Evolutionary conservation across 2,797 vertebrate species (phyloP), one percentile per base, ranked within the genome.

Genomic region (Paratrypauchen microcephalus): DNA sequence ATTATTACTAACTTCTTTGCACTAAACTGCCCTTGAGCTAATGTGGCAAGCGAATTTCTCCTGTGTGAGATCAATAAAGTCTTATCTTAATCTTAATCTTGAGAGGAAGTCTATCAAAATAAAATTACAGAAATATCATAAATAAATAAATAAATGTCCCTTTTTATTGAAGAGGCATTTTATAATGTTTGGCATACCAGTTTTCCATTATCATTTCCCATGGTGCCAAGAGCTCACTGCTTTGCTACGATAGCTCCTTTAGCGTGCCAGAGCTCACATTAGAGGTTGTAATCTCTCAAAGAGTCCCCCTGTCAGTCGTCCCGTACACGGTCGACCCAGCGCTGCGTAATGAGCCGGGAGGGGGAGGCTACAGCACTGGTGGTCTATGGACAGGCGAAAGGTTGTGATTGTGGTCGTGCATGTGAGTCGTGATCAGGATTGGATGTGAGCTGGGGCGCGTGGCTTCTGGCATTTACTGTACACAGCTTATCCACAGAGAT

Each of bases 271-370:
- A 84, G 82, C 87, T 84, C 77, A 83, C 77, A 79, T 89, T 84
- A 23, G 23, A 87, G 85, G 78, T 76, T 83, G 87, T 89, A 87
- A 91, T 90, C 86, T 87, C 74, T 77, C 71, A 83, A 85, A 86
- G 73, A 87, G 83, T 69, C 72, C 45, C 36, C 70, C 71, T 78
- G 81, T 77, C 76, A 78, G 81, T 68, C 75, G 66, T 80, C 73
- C 65, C 61, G 69, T 76, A 72, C 81, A 86, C 76, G 87, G 87
- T 71, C 69, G 65, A 47, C 41, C 68, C 30, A 65, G 50, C 50
- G 69, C 54, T 79, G 68, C 63, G 74, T 72, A 45, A 45, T 45
- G 41, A 45, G 13, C 54, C 66, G 19, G 47, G 66, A 52, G 68
- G 1, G 30, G 58, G 59, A 73, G 39, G 57, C 55, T 76, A 23